phyloP scores from a whole-genome alignment of 2,797 vertebrate genomes.

The Crypturellus tataupa region DNA sequence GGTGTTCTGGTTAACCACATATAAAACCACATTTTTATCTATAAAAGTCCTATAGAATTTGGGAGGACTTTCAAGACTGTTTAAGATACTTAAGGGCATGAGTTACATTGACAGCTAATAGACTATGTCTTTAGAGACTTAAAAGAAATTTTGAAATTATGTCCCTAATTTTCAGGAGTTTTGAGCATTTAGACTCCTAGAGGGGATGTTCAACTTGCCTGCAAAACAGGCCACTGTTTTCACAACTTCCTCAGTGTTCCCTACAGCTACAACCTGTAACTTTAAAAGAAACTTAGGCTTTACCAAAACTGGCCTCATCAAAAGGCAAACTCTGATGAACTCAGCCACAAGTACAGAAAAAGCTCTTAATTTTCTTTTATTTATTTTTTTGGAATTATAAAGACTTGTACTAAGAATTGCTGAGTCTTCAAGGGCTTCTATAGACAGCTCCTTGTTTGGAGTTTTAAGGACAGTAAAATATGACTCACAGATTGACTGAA shows the following conservation, averaged over 20 bases:
- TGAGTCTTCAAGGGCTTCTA: conserved; percentile 72
- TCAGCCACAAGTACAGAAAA: conserved; percentile 27
- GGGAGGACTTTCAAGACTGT: not conserved
- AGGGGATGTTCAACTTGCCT: not conserved
- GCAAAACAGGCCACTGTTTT: not conserved
- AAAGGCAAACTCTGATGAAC: conserved; percentile 49
- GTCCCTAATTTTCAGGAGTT: not conserved
- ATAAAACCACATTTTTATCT: not conserved
- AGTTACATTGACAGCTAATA: not conserved
- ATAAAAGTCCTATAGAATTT: not conserved
- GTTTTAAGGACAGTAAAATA: conserved; percentile 83
- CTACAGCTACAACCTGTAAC: conserved; percentile 16
- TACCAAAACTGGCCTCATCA: conserved; percentile 4
- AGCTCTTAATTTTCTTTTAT: conserved; percentile 47
- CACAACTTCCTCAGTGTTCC: not conserved
- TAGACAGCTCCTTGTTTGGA: conserved; percentile 79
- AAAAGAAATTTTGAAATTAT: not conserved
- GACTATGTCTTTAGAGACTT: not conserved
- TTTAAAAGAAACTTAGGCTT: conserved; percentile 26
- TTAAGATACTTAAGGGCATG: not conserved
- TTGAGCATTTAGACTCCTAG: not conserved
- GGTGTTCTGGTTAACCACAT: not conserved
- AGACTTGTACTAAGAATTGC: conserved; percentile 65
- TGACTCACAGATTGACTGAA: conserved; percentile 80
- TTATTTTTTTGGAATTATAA: conserved; percentile 61